These are phyloP conservation scores for Polydrusus cervinus DNA, from an alignment of 2,888 invertebrate species.

Conservation along the genomic window DNA sequence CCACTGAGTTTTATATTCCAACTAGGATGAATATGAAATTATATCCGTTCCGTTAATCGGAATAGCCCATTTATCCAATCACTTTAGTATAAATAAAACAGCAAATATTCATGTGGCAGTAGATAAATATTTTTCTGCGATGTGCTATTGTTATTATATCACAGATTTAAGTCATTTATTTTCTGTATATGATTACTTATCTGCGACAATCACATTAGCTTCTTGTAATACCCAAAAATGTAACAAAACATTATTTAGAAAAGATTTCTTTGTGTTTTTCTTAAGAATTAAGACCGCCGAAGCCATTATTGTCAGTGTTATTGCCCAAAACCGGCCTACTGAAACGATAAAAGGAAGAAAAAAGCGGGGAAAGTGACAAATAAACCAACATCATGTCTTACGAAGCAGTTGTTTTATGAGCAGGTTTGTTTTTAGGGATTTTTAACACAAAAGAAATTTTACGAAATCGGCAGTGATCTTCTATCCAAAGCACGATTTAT, in stretches of 20 bases:
- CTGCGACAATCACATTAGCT: not conserved
- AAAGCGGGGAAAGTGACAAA: constrained; percentile 14
- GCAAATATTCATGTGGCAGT: no score
- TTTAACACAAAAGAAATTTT: constrained; percentile 34
- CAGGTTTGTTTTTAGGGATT: constrained; percentile 31
- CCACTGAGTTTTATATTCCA: no score
- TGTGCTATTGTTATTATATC: no score
- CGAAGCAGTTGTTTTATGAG: constrained; percentile 35
- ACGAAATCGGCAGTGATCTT: constrained; percentile 24
- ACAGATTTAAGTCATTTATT: no score
- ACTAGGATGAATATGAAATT: no score
- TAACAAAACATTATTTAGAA: constrained; percentile 7
- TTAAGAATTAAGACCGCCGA: constrained; percentile 9
- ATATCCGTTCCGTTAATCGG: no score
- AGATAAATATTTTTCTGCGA: no score
- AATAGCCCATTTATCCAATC: no score
- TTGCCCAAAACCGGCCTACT: constrained; percentile 14
- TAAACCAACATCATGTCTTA: constrained; percentile 25
- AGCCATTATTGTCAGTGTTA: constrained; percentile 18
- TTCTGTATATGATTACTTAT: not conserved
- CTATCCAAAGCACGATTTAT: not conserved
- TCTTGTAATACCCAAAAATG: not conserved
- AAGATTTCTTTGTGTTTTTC: not conserved
- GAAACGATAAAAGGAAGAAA: constrained; percentile 13
- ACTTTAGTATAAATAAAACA: no score